Percentiles rank a stretch among this genome's conserved stretches.
Evolutionary conservation across 2,888 invertebrate genomes (phyloP).

Genomic region (Trichogramma evanescens): DNA sequence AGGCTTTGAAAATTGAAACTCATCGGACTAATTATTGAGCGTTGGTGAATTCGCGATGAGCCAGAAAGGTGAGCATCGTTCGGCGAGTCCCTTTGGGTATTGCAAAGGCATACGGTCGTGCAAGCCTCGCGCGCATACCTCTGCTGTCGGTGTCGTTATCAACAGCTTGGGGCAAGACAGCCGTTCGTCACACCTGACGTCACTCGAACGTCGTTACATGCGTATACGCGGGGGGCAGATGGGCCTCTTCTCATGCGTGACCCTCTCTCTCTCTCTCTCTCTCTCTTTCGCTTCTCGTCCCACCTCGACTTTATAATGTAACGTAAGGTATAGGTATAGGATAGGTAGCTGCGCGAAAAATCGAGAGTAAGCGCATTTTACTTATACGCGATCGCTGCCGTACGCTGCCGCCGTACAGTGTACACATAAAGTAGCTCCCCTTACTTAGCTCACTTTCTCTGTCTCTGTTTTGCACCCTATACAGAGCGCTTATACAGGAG

Average conservation of each 20-base stretch:
- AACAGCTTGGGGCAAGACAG: too few species aligned
- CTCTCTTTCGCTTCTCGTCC: constrained; percentile 14
- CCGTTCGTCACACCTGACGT: constrained; percentile 46
- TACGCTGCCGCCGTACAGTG: constrained; percentile 27
- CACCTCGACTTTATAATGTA: neutral
- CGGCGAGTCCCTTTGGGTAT: neutral
- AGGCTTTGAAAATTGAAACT: too few species aligned
- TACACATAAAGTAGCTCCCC: constrained; percentile 13
- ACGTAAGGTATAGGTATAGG: too few species aligned
- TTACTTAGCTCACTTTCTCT: constrained; percentile 2
- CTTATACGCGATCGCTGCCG: constrained; percentile 13
- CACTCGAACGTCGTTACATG: constrained; percentile 26
- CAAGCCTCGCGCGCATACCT: neutral
- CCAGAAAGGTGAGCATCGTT: too few species aligned
- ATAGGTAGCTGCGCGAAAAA: constrained; percentile 4
- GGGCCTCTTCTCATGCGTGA: constrained; percentile 46
- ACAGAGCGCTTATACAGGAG: constrained; percentile 28
- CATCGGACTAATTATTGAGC: too few species aligned
- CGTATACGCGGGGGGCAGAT: constrained; percentile 38
- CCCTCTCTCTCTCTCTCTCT: constrained; percentile 25
- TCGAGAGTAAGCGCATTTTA: constrained; percentile 11
- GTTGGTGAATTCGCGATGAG: too few species aligned
- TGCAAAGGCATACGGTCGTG: neutral
- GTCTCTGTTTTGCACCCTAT: constrained; percentile 11
- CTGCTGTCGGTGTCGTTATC: constrained; percentile 17